Evolutionary conservation across 2,888 invertebrate species (phyloP).

Genomic region (Seladonia tumulorum): DNA sequence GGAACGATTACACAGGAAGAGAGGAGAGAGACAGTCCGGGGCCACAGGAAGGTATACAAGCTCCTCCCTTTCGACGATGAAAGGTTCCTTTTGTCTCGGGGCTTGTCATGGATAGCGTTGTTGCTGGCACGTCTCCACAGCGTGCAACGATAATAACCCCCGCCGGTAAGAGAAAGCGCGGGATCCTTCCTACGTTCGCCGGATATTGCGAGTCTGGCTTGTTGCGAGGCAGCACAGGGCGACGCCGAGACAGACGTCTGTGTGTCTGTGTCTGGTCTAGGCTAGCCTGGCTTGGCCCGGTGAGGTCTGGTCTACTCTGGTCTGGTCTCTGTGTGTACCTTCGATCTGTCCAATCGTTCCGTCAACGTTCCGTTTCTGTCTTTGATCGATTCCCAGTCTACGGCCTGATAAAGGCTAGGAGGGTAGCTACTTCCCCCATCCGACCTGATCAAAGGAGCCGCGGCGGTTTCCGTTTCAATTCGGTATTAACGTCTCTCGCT

Average conservation of each 20-base stretch:
- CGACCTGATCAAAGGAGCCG: conserved; percentile 52
- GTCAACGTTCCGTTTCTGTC: conserved; percentile 57
- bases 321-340: conserved; percentile 7
- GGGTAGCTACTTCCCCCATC: conserved; percentile 47
- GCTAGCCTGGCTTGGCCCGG: background rate
- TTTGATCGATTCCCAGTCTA: conserved; percentile 63
- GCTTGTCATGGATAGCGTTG: conserved; percentile 67
- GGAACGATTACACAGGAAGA: conserved; percentile 35
- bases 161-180: conserved; percentile 65
- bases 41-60: conserved; percentile 28
- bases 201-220: conserved; percentile 70
- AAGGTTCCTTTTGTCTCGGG: conserved; percentile 66
- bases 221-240: conserved; percentile 40
- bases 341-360: conserved; percentile 42
- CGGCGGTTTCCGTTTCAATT: conserved; percentile 56
- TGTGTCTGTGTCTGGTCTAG: background rate
- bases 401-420: conserved; percentile 46
- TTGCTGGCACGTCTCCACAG: conserved; percentile 61
- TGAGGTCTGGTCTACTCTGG: background rate
- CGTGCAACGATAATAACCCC: conserved; percentile 68
- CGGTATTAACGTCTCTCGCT: conserved; percentile 47
- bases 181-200: conserved; percentile 62
- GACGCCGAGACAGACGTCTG: conserved; percentile 40
- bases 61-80: conserved; percentile 55
- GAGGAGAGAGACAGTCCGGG: conserved; percentile 17